These are phyloP conservation scores for Druon quercuslanigerum DNA, from an alignment of 1,140 invertebrate species.

Conservation along the genomic window DNA sequence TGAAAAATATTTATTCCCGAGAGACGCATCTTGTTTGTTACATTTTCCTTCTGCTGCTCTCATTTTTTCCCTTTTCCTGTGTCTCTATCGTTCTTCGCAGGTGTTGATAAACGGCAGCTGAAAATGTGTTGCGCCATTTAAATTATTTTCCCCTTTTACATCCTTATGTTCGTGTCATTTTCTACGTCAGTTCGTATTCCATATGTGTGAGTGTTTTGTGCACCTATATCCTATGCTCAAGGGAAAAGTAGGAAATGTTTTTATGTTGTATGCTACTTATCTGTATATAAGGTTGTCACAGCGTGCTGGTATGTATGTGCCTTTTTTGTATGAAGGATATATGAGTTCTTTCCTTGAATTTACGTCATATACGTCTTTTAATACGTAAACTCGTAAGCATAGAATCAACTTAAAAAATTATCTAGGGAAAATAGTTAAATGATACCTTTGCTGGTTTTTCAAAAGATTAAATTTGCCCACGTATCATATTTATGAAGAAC, in stretches of 20 bases:
- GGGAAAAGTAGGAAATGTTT: conserved; percentile 31
- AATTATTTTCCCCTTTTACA: conserved; percentile 10
- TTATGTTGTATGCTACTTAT: not conserved
- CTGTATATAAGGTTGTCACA: not conserved
- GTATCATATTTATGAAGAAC: too few species aligned
- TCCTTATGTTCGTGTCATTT: not conserved
- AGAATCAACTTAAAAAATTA: too few species aligned
- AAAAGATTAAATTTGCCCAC: too few species aligned
- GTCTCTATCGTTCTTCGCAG: not conserved
- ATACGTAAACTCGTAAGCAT: too few species aligned
- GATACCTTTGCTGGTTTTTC: too few species aligned
- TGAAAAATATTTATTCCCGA: conserved; percentile 45
- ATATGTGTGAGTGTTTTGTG: not conserved
- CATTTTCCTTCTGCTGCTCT: conserved; percentile 37
- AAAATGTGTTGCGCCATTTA: conserved; percentile 32
- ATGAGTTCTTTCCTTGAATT: not conserved
- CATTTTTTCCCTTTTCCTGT: conserved; percentile 27
- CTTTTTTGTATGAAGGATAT: too few species aligned
- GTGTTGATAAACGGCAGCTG: conserved; percentile 34
- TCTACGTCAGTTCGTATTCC: not conserved
- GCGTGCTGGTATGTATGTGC: too few species aligned
- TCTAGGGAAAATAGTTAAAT: too few species aligned
- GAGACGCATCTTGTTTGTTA: conserved; percentile 40
- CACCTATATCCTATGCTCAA: not conserved
- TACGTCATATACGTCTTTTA: too few species aligned